phyloP scores from a whole-genome alignment of 2,797 vertebrate genomes.

The Chelidonichthys spinosus region DNA sequence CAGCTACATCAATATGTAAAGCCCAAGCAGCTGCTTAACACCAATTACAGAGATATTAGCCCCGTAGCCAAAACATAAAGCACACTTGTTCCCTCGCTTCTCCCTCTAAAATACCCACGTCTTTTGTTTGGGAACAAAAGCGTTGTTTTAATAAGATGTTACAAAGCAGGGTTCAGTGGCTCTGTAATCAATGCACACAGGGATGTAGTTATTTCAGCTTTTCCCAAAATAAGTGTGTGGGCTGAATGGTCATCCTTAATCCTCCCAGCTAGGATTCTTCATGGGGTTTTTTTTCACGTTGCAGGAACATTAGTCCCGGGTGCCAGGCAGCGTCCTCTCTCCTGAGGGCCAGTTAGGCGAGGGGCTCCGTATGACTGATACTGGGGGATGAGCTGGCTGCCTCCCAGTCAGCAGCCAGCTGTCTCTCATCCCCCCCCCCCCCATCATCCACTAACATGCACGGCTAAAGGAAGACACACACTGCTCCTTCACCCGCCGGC shows the following conservation, averaged over 20 bases:
- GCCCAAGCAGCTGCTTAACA: constrained; percentile 55
- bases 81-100: constrained; percentile 20
- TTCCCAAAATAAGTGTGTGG: constrained; percentile 12
- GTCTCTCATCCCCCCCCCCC: constrained; percentile 28
- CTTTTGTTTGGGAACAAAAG: constrained; percentile 36
- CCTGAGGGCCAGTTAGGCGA: constrained; percentile 11
- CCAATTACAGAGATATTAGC: constrained; percentile 62
- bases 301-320: neutral
- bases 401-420: constrained; percentile 50
- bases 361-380: constrained; percentile 34
- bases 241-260: constrained; percentile 23
- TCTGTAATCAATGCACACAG: constrained; percentile 44
- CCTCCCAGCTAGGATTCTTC: neutral
- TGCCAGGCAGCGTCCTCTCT: constrained; percentile 21
- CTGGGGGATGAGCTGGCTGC: constrained; percentile 33
- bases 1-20: constrained; percentile 51
- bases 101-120: constrained; percentile 23
- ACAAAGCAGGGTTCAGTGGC: neutral
- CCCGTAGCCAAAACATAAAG: constrained; percentile 45
- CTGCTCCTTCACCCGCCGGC: constrained; percentile 17
- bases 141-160: constrained; percentile 44
- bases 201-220: constrained; percentile 25
- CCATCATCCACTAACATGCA: constrained; percentile 31
- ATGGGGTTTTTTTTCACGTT: neutral
- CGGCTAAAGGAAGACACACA: constrained; percentile 16